Percentiles rank a stretch among this genome's conserved stretches.
Conservation (phyloP, 2,113 vertebrate species). For the Willisornis vidua region DNA sequence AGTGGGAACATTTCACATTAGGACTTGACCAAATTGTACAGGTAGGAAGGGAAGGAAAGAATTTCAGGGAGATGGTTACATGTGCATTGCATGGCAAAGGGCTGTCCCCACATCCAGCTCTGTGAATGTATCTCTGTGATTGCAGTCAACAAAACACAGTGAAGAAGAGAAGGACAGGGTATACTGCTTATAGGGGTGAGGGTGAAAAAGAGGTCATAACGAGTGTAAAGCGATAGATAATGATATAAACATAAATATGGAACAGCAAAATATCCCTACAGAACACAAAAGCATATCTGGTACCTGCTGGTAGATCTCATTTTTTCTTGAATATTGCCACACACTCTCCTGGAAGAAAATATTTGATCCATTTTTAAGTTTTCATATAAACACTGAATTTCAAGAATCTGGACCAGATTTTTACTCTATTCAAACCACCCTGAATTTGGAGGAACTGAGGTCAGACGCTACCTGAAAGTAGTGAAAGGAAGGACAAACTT, state of each 20-base stretch:
- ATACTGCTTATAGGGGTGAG: neutral
- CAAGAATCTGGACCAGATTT: neutral
- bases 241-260: neutral
- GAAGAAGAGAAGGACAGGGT: neutral
- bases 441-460: neutral
- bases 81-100: neutral
- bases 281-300: neutral
- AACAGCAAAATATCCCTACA: neutral
- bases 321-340: neutral
- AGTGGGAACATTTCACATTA: neutral
- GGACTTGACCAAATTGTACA: neutral
- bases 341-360: neutral
- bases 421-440: neutral
- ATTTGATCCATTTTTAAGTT: neutral
- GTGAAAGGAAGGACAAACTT: neutral
- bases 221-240: neutral
- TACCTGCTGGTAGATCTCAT: accelerated
- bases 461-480: neutral
- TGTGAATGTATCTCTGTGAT: too few species aligned
- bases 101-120: neutral
- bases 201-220: neutral
- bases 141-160: neutral
- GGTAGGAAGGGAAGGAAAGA: neutral
- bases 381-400: neutral
- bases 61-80: neutral